Evolutionary conservation across 1,140 invertebrate genomes (phyloP).

Genomic region (Amphibalanus amphitrite): DNA sequence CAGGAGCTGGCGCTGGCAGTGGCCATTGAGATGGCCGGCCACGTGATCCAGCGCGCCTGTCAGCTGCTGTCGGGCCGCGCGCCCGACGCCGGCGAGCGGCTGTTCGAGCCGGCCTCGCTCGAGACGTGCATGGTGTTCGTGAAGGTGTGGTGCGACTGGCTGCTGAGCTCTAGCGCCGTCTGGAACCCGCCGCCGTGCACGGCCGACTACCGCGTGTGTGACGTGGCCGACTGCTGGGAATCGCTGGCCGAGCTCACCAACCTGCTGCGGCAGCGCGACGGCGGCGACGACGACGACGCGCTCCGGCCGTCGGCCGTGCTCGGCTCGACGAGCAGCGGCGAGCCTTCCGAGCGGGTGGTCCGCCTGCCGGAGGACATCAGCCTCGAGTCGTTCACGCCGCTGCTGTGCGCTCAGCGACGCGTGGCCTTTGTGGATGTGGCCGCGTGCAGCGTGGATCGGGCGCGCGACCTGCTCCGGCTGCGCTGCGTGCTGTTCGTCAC

Average conservation of each 20-base stretch:
- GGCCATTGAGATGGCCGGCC: neutral
- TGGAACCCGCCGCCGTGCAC: conserved; percentile 73
- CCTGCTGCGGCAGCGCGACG: neutral
- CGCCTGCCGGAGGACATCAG: neutral
- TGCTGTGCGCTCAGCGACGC: neutral
- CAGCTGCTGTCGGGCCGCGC: neutral
- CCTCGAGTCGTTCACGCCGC: neutral
- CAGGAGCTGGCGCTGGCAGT: neutral
- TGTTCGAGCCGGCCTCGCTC: neutral
- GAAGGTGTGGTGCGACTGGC: conserved; percentile 73
- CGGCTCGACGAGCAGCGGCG: too few relatives aligned
- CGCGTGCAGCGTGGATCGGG: conserved; percentile 33
- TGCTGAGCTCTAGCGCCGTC: conserved; percentile 59
- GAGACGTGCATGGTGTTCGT: neutral
- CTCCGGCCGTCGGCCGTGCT: too few relatives aligned
- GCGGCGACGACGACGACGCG: too few relatives aligned
- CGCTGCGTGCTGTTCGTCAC: conserved; percentile 61
- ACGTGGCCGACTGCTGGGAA: neutral
- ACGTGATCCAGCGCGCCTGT: neutral
- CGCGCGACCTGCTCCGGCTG: conserved; percentile 52
- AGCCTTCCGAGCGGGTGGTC: too few relatives aligned
- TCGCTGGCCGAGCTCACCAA: conserved; percentile 1
- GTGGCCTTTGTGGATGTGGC: neutral
- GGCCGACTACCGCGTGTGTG: conserved; percentile 31
- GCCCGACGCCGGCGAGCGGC: neutral